phyloP scores from a whole-genome alignment of 2,113 vertebrate species.

The Brachypteracias leptosomus region DNA sequence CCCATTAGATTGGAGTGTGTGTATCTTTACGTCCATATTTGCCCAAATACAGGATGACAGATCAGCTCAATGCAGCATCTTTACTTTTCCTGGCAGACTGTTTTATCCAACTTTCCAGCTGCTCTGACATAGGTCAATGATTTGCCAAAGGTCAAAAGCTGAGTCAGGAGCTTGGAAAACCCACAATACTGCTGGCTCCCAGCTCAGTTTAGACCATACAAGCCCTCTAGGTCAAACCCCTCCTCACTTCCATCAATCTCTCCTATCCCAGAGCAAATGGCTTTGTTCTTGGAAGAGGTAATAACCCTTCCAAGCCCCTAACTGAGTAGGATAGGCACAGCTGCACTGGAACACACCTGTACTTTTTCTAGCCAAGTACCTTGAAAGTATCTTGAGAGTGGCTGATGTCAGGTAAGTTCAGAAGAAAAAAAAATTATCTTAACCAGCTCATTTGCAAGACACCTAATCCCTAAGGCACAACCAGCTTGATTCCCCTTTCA shows the following conservation, averaged over 20 bases:
- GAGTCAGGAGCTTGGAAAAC: constrained; percentile 48
- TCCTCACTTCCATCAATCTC: neutral
- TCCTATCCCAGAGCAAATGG: neutral
- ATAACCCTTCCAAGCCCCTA: constrained; percentile 14
- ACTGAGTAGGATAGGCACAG: constrained; percentile 19
- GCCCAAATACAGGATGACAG: neutral
- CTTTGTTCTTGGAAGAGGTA: constrained; percentile 26
- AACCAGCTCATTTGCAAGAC: constrained; percentile 24
- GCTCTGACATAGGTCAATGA: constrained; percentile 42
- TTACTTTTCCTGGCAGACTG: neutral
- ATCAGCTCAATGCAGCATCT: neutral
- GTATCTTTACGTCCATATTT: constrained; percentile 19
- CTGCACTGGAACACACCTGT: constrained; percentile 39
- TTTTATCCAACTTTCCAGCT: constrained; percentile 48
- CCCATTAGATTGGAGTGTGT: neutral
- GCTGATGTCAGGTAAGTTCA: constrained; percentile 32
- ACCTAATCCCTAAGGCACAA: neutral
- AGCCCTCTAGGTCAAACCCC: constrained; percentile 3
- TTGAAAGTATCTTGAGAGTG: constrained; percentile 5
- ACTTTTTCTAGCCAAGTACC: constrained; percentile 23
- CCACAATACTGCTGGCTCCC: neutral
- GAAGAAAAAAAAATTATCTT: constrained; percentile 31
- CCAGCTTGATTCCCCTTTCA: neutral
- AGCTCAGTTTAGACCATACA: neutral
- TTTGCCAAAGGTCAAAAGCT: constrained; percentile 56